Evolutionary conservation across 23 tunicate genomes (phyloP), one percentile per base, ranked within the genome.

Genomic region (Styela clava): DNA sequence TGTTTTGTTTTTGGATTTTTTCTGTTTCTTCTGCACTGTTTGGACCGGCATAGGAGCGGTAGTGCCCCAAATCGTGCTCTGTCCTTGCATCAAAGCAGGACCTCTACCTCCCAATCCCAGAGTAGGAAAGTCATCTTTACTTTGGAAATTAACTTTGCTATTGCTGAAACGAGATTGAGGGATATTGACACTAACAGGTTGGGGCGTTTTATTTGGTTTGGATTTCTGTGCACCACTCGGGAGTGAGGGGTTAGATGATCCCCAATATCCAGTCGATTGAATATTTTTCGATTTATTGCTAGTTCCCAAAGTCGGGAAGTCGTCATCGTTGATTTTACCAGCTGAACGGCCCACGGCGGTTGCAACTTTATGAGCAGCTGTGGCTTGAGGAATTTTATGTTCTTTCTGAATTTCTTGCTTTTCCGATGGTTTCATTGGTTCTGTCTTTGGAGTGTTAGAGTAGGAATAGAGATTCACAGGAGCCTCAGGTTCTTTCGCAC

Each of bases 181-280:
- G 25, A 76, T 52, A 1, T 76, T 76, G 16, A 44, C 81, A 76
- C 81, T 76, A 1, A 76, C 81, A 33, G 81, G 81, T 16, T 76
- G 81, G 52, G 81, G n/a, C 22, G 16, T 24, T 51, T 24, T 52
- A 0, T 33, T 27, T 21, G 81, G 81, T 18, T 33, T 72, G 25
- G 51, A 33, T 16, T 34, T 34, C 36, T 24, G 32, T 25, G 26
- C 35, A 1, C 36, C 35, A 0, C 36, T 72, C 36, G 20, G 0
- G 19, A 16, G 24, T 5, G 56, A 44, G 7, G 56, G 12, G 12
- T 12, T 44, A 24, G 70, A 65, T 65, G 29, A 27, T 3, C 30
- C 18, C 77, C 77, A 71, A 33, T 19, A 3, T 21, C 77, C 77
- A 21, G 34, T 18, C 3, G 77, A 71, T 21, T 33, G 35, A 44